These are phyloP conservation scores for Odontocerum albicorne DNA, from an alignment of 2,888 invertebrate genomes.

Conservation along the genomic window DNA sequence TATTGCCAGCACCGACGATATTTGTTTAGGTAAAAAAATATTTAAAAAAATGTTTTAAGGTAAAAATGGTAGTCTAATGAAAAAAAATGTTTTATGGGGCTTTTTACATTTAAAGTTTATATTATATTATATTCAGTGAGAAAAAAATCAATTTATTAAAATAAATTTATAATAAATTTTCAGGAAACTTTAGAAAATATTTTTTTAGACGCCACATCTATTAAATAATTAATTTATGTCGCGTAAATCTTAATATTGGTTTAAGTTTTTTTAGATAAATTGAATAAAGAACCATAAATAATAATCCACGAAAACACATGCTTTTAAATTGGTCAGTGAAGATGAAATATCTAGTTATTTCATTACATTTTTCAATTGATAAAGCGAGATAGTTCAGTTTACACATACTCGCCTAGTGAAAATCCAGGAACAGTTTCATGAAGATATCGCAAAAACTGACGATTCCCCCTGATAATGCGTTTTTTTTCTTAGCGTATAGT, in stretches of 20 bases:
- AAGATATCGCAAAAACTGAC: no score
- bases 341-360: no score
- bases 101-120: background rate
- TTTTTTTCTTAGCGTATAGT: no score
- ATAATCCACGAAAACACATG: background rate
- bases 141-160: background rate
- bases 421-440: no score
- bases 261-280: background rate
- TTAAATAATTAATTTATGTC: background rate
- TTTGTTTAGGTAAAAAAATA: no score
- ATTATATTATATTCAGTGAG: background rate
- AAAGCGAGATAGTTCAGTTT: no score
- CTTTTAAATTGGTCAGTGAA: background rate
- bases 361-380: no score
- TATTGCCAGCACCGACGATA: background rate
- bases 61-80: conserved; percentile 3
- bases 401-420: no score
- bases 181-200: no score
- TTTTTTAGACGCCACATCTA: background rate
- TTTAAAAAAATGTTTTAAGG: conserved; percentile 3
- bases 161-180: no score
- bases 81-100: conserved; percentile 55
- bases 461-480: no score
- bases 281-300: background rate
- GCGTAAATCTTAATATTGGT: background rate